Evolutionary conservation across 2,797 vertebrate genomes (phyloP).

Genomic region (Gila robusta): DNA sequence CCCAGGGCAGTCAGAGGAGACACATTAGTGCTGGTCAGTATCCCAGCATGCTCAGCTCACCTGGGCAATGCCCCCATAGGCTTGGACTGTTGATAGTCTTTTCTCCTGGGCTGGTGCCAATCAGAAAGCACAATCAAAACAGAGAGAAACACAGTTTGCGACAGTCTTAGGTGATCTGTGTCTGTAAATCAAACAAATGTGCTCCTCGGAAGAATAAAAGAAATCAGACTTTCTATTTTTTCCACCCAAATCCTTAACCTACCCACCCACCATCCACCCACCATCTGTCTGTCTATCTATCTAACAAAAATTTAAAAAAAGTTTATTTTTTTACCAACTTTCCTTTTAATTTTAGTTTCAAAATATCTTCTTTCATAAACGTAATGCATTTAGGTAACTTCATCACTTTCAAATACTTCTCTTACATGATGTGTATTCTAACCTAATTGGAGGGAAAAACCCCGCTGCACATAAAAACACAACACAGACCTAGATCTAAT

Average conservation of each 20-base stretch:
- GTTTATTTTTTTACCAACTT: not conserved
- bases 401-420: not conserved
- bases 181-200: slow-evolving; percentile 46
- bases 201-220: slow-evolving; percentile 10
- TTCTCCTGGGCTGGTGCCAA: slow-evolving; percentile 54
- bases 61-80: slow-evolving; percentile 59
- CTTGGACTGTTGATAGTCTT: slow-evolving; percentile 49
- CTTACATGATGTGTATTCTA: slow-evolving; percentile 7
- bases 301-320: not conserved
- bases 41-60: slow-evolving; percentile 64
- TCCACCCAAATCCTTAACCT: not conserved
- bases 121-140: slow-evolving; percentile 50
- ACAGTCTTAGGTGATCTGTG: slow-evolving; percentile 1
- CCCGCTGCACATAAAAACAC: not conserved
- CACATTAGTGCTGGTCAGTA: slow-evolving; percentile 65
- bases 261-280: not conserved
- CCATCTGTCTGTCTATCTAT: not conserved
- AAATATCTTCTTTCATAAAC: slow-evolving; percentile 29
- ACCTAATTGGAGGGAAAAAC: slow-evolving; percentile 4
- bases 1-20: slow-evolving; percentile 63
- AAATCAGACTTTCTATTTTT: slow-evolving; percentile 14
- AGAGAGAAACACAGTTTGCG: slow-evolving; percentile 7
- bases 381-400: slow-evolving; percentile 22
- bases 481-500: slow-evolving; percentile 22
- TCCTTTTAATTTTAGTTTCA: slow-evolving; percentile 3